These are phyloP conservation scores for Stichopus horrens DNA, from an alignment of 53 echinoderm and acorn worm genomes.

Conservation along the genomic window DNA sequence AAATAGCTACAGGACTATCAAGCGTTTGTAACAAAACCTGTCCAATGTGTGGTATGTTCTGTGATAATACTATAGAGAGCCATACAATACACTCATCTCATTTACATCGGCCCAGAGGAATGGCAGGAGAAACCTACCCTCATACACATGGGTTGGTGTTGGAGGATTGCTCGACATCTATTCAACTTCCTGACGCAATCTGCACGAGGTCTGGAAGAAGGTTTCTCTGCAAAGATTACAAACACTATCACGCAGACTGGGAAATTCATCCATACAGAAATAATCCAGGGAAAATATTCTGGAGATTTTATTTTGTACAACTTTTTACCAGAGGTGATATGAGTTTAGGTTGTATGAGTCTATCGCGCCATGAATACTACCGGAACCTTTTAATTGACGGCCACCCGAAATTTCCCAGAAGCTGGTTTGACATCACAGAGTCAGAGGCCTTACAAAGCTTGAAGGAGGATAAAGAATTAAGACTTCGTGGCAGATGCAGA, in stretches of 20 bases:
- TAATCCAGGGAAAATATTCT: slow-evolving; percentile 11
- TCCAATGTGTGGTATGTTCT: background rate
- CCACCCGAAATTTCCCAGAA: background rate
- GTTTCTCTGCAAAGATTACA: background rate
- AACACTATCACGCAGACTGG: background rate
- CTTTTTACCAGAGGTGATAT: background rate
- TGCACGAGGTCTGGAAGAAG: too few relatives aligned
- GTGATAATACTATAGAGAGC: background rate
- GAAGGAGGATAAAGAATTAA: background rate
- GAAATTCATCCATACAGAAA: background rate
- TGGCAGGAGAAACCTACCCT: background rate
- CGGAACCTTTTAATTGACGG: background rate
- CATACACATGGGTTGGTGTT: background rate
- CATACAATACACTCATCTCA: slow-evolving; percentile 2
- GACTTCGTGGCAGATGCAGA: background rate
- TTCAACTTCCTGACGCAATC: background rate
- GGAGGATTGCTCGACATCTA: slow-evolving; percentile 16
- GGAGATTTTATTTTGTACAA: background rate
- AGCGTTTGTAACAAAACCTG: background rate
- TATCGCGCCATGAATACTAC: background rate
- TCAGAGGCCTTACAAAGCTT: slow-evolving; percentile 6
- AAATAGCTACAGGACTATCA: background rate
- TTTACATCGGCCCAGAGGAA: slow-evolving; percentile 25
- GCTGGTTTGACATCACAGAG: slow-evolving; percentile 11
- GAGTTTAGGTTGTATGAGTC: too few relatives aligned